Evolutionary conservation across 1,140 invertebrate genomes (phyloP).

Genomic region (Diorhabda carinulata): DNA sequence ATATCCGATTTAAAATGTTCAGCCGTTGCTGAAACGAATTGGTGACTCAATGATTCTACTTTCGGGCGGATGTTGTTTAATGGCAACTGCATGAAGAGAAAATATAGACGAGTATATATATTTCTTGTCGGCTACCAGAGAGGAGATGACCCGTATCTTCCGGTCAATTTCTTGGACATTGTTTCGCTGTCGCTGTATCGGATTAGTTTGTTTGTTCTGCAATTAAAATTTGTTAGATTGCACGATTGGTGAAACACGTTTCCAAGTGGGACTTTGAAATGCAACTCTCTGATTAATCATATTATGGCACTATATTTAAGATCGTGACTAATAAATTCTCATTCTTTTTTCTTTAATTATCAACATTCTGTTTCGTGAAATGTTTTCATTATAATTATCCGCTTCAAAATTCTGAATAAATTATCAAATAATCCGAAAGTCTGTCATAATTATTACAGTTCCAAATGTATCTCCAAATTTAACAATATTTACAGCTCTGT

Average conservation of each 20-base stretch:
- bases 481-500: too few relatives aligned
- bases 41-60: slow-evolving; percentile 30
- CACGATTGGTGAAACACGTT: background rate
- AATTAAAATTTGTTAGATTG: background rate
- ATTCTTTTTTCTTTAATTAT: too few relatives aligned
- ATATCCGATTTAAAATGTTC: slow-evolving; percentile 44
- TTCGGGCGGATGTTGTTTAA: slow-evolving; percentile 39
- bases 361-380: too few relatives aligned
- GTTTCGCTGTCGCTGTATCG: background rate
- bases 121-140: slow-evolving; percentile 36
- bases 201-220: background rate
- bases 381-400: too few relatives aligned
- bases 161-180: slow-evolving; percentile 15
- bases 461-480: too few relatives aligned
- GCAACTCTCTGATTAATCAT: too few relatives aligned
- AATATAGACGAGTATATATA: slow-evolving; percentile 32
- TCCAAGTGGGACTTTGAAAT: too few relatives aligned
- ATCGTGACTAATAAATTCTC: too few relatives aligned
- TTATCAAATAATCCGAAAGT: too few relatives aligned
- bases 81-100: slow-evolving; percentile 35
- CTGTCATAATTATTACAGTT: too few relatives aligned
- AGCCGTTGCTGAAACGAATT: slow-evolving; percentile 22
- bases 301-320: too few relatives aligned
- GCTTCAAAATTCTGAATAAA: too few relatives aligned
- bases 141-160: slow-evolving; percentile 30